Evolutionary conservation across 1,140 invertebrate genomes (phyloP).

Genomic region (Linepithema humile): DNA sequence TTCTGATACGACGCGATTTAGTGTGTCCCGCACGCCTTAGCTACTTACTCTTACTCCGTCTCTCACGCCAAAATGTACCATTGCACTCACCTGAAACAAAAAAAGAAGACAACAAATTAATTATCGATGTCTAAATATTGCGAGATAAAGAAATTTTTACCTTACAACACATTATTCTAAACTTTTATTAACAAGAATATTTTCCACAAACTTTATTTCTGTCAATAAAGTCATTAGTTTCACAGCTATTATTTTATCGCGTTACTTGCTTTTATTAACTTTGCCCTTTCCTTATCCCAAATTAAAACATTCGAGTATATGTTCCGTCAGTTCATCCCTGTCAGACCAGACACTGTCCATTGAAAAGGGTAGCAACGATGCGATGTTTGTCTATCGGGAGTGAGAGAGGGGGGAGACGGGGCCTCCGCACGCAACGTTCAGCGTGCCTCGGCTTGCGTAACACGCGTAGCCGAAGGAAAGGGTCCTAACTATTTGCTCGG

Average conservation of each 20-base stretch:
- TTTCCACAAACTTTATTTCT: too few relatives aligned
- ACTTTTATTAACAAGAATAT: not conserved
- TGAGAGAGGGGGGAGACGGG: slow-evolving; percentile 13
- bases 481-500: slow-evolving; percentile 68
- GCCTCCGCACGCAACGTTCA: slow-evolving; percentile 41
- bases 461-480: slow-evolving; percentile 40
- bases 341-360: slow-evolving; percentile 3
- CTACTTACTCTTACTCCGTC: not conserved
- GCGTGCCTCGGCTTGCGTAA: slow-evolving; percentile 68
- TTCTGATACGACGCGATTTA: not conserved
- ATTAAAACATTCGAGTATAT: not conserved
- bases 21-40: not conserved
- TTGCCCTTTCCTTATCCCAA: not conserved
- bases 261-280: not conserved
- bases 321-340: not conserved
- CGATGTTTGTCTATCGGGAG: not conserved
- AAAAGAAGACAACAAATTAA: not conserved
- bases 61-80: not conserved
- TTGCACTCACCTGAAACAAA: slow-evolving; percentile 33
- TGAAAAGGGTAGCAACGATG: slow-evolving; percentile 50
- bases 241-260: not conserved
- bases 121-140: not conserved
- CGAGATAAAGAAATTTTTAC: not conserved
- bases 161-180: not conserved
- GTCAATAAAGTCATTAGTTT: too few relatives aligned